Evolutionary conservation across 2,888 invertebrate species (phyloP), one percentile per base, ranked within the genome.

Genomic region (Drosophila borborema): DNA sequence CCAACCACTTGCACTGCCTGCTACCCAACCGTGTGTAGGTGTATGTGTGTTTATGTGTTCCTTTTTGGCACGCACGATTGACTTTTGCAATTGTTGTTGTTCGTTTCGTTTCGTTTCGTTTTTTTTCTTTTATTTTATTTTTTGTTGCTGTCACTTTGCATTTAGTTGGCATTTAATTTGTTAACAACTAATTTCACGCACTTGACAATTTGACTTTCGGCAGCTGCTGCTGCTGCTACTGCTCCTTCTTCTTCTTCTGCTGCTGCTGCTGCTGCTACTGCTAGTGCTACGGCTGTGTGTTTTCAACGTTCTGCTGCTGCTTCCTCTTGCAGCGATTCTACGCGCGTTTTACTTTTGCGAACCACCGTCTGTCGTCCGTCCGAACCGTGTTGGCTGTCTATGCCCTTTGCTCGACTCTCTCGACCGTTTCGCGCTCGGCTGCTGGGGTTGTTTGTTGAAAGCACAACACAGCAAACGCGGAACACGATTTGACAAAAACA

Each of bases 1-100:
- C 59, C 84, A 87, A 85, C 85, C 85, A 85, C 88, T 83, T 83
- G 83, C 83, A 82, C 73, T 85, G 67, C 62, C 77, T 70, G 64
- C 76, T 72, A 53, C 60, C 72, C 41, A 45, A 20, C 60, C 34
- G 9, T 40, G 9, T 40, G 18, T 46, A 23, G 43, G n/a, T 56
- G 23, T 28, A 4, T 28, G 28, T 28, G 6, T 28, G 46, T 74
- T 51, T 66, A 31, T 68, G 60, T 79, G 68, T 72, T 55, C 62
- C 77, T 80, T 73, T 62, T 77, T 66, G 68, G 70, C 82, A 74
- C 74, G 72, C 73, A 74, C 80, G 67, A 82, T 80, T 81, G 66
- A 80, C 74, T 80, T 76, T 78, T 65, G 55, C 70, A 59, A 31
- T 71, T 74, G 70, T 66, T 60, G 40, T 66, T 58, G 51, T 14